These are phyloP conservation scores for Acanthosepion pharaonis DNA, from an alignment of 2,888 invertebrate genomes.

Conservation along the genomic window DNA sequence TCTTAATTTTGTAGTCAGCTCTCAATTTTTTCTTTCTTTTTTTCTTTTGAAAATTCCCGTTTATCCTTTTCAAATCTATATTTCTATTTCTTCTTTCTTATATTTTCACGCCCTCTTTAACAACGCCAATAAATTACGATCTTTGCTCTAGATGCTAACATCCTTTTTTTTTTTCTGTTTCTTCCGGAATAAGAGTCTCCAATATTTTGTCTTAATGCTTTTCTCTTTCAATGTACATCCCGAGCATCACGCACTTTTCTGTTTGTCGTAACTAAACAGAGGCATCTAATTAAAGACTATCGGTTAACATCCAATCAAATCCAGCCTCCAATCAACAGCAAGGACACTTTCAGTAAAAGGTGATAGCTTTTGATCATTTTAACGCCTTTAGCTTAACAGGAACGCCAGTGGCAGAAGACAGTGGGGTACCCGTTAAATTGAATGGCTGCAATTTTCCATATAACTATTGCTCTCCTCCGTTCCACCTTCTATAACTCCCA, in stretches of 20 bases:
- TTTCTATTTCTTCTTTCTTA: too few species aligned
- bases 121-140: too few species aligned
- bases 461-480: not conserved
- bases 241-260: not conserved
- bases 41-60: too few species aligned
- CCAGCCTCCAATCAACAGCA: not conserved
- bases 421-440: not conserved
- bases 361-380: not conserved
- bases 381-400: not conserved
- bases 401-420: not conserved
- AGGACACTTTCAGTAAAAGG: not conserved
- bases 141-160: too few species aligned
- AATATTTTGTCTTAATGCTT: too few species aligned
- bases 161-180: not conserved
- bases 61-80: too few species aligned
- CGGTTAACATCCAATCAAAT: not conserved
- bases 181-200: not conserved
- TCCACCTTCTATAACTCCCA: not conserved
- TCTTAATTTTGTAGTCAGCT: too few species aligned
- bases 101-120: too few species aligned
- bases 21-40: too few species aligned
- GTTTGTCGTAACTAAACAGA: not conserved
- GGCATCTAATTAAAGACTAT: not conserved
- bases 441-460: not conserved
- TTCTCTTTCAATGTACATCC: not conserved